Percentiles rank a stretch among this genome's conserved stretches.
Evolutionary conservation across 1,140 invertebrate species (phyloP).

Genomic region (Amphibalanus amphitrite): DNA sequence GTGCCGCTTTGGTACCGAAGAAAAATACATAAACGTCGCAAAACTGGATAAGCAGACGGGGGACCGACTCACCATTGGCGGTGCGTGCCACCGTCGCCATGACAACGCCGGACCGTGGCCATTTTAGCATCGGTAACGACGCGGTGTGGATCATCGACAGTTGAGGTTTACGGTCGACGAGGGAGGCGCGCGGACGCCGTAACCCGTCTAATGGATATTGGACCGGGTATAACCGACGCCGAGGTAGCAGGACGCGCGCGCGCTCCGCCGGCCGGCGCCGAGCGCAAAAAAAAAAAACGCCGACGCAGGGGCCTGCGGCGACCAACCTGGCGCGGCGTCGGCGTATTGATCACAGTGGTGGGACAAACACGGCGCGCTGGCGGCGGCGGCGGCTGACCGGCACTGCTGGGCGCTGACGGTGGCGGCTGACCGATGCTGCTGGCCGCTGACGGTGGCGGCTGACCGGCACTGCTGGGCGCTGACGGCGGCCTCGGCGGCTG

Average conservation of each 20-base stretch:
- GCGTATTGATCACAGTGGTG: neutral
- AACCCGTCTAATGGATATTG: neutral
- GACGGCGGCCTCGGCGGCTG: too few relatives aligned
- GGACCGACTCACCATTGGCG: neutral
- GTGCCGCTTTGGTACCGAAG: neutral
- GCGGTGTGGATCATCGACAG: neutral
- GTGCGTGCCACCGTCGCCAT: neutral
- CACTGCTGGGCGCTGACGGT: too few relatives aligned
- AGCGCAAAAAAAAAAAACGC: neutral
- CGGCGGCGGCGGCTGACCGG: too few relatives aligned
- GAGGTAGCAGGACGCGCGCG: neutral
- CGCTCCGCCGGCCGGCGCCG: too few relatives aligned
- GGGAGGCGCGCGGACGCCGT: neutral
- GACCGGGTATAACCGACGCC: neutral
- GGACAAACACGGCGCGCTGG: neutral
- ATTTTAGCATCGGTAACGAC: constrained; percentile 1
- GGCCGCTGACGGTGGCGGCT: too few relatives aligned
- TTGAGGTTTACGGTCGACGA: neutral
- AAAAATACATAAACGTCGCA: neutral
- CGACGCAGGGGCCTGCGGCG: too few relatives aligned
- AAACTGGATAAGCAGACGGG: neutral
- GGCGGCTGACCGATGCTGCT: too few relatives aligned
- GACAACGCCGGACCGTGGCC: neutral
- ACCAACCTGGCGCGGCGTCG: neutral
- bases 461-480: too few relatives aligned